Conservation (phyloP, 2,113 vertebrate genomes). For the Craseonycteris thonglongyai region DNA sequence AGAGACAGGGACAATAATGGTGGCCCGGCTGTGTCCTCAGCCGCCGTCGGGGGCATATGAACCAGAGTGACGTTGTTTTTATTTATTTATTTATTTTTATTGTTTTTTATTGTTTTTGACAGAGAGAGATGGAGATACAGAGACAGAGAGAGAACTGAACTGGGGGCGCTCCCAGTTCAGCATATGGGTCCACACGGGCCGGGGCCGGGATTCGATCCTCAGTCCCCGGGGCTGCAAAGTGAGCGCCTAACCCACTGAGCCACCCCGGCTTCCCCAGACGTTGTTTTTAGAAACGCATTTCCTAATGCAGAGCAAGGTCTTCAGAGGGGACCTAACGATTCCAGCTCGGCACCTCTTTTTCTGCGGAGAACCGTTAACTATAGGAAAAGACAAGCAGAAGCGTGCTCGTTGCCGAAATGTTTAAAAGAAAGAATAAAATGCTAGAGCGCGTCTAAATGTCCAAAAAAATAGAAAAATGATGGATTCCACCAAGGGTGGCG, state of each 20-base stretch:
- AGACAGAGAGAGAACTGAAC: too few species aligned
- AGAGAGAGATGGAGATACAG: too few species aligned
- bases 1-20: accelerated
- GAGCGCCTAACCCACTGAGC: too few species aligned
- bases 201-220: too few species aligned
- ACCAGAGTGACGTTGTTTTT: too few species aligned
- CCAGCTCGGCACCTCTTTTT: neutral
- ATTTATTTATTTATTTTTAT: too few species aligned
- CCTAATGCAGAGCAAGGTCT: accelerated
- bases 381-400: neutral
- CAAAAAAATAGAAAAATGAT: neutral
- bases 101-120: too few species aligned
- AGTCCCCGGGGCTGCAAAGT: too few species aligned
- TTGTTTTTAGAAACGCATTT: neutral
- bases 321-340: neutral
- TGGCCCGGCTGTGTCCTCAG: accelerated
- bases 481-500: accelerated
- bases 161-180: too few species aligned
- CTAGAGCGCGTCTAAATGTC: neutral
- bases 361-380: neutral
- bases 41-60: accelerated
- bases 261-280: too few species aligned
- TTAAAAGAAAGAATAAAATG: neutral
- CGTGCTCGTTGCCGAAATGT: accelerated
- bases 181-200: too few species aligned